Evolutionary conservation across 2,797 vertebrate genomes (phyloP).

Genomic region (Anomalospiza imberbis): DNA sequence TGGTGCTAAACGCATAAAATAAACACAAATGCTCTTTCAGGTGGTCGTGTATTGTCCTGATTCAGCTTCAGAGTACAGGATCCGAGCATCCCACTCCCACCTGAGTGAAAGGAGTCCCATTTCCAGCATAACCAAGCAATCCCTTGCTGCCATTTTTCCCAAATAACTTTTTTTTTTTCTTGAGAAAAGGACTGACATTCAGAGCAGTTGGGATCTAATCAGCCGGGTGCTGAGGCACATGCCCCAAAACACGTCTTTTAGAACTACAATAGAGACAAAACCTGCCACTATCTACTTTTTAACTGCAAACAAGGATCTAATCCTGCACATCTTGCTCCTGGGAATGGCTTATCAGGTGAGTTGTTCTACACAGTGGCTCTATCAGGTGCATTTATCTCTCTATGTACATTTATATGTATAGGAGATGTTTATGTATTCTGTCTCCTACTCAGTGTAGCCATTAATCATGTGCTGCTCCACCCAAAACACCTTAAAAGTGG

Average conservation of each 20-base stretch:
- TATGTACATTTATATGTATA: neutral
- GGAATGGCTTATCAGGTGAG: neutral
- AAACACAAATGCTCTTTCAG: neutral
- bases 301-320: neutral
- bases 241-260: neutral
- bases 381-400: neutral
- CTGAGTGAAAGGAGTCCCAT: neutral
- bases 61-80: neutral
- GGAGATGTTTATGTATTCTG: neutral
- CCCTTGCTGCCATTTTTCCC: neutral
- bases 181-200: neutral
- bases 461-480: neutral
- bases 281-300: neutral
- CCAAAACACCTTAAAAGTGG: neutral
- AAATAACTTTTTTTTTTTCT: neutral
- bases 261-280: neutral
- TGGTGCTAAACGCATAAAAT: neutral
- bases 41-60: neutral
- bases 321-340: neutral
- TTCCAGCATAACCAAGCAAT: neutral
- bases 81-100: accelerated
- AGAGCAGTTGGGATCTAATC: neutral
- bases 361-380: neutral
- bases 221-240: neutral
- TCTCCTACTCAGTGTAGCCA: neutral